phyloP scores from a whole-genome alignment of 2,113 vertebrate species.

The Anseranas semipalmata region DNA sequence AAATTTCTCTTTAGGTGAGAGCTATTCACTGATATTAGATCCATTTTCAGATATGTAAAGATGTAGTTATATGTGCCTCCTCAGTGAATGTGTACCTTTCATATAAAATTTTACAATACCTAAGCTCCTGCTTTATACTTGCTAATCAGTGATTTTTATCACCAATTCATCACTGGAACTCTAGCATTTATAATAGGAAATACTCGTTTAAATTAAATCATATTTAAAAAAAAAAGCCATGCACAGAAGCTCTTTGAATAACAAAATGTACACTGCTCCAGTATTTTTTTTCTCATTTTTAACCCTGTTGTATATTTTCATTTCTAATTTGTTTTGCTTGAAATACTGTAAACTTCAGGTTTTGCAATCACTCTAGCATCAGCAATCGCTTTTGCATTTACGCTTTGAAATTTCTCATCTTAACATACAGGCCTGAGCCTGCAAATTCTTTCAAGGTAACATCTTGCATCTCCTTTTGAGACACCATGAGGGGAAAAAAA shows the following conservation, averaged over 20 bases:
- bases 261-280: neutral
- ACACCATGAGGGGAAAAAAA: neutral
- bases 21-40: neutral
- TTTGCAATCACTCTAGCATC: neutral
- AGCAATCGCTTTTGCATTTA: neutral
- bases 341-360: neutral
- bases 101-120: neutral
- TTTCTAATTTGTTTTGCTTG: neutral
- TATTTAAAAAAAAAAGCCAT: neutral
- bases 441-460: neutral
- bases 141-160: neutral
- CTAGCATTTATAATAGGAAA: neutral
- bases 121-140: neutral
- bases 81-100: neutral
- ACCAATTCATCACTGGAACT: neutral
- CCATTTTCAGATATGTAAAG: neutral
- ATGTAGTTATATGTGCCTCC: neutral
- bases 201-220: neutral
- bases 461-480: neutral
- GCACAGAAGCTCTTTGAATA: neutral
- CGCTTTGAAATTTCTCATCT: neutral
- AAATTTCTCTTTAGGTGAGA: neutral
- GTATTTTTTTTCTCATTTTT: neutral
- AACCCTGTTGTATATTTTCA: neutral
- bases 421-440: neutral